Base-by-base conservation (phyloP, 2,113 vertebrate genomes). In the Caretta caretta region DNA sequence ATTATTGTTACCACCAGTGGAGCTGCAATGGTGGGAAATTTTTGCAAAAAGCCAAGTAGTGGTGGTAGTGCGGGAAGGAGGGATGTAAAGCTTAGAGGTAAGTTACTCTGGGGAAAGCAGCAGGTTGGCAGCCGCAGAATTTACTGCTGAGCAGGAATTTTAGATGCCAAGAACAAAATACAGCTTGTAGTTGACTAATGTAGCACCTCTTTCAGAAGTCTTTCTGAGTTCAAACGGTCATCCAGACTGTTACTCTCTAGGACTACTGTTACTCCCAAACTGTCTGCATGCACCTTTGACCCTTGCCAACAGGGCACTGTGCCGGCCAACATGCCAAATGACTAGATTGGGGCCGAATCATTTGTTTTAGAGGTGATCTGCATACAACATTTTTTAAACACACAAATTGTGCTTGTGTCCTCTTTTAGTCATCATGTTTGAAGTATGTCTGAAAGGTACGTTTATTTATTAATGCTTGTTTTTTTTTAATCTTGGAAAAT, bases 231-330 rank as follows among this genome's bases (percentile, higher is more conserved):
- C 2, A 57, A n/a, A 48, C 20, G 50, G 86, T 76, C 69, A 48
- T 9, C 1, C 4, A 89, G 35, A 48, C 50, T 3, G 48, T 4
- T 65, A 5, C 19, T 51, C 38, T 29, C 46, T 29, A 31, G 29
- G 4, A 86, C 5, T 2, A 5, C 20, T 81, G 2, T 53, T 92
- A 86, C 62, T 16, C 29, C 12, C 59, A 62, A 62, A 29, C 51
- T 5, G 2, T 22, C 51, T 46, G 6, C 11, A 65, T 29, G 11
- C 5, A 0, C 29, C 0, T 0, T 31, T 50, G 46, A 46, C 65
- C 65, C 78, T 17, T 25, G 31, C 48, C 42, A 24, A 54, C 3
- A 6, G 13, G 17, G 42, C 27, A 50, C 22, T 76, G 72, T 17
- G 11, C 80, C 86, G 49, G 6, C 31, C 76, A 10, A 29, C 25